A percentile compares a stretch with the other conserved stretches of the same genome.
Conservation (phyloP, 2,888 invertebrate species). For the Andricus curvator region DNA sequence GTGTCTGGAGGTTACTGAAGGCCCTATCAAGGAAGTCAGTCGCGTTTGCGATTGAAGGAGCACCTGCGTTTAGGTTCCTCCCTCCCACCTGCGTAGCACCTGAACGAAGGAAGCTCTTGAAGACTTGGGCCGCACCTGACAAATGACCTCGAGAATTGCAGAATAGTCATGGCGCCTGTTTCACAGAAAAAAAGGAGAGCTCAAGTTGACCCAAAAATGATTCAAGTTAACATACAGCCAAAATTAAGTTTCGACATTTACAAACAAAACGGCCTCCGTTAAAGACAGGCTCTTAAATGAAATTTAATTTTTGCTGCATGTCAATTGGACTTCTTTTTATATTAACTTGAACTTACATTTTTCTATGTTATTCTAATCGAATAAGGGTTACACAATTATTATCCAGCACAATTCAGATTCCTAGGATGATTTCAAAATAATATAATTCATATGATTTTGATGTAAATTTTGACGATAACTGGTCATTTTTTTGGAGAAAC, state of each 20-base stretch:
- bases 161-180: slow-evolving; percentile 22
- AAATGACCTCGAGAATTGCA: slow-evolving; percentile 42
- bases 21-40: slow-evolving; percentile 59
- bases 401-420: neutral
- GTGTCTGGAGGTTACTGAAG: slow-evolving; percentile 36
- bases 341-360: neutral
- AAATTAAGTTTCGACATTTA: neutral
- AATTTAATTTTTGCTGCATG: neutral
- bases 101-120: slow-evolving; percentile 60
- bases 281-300: neutral
- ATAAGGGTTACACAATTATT: no score
- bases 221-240: neutral
- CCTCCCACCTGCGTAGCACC: slow-evolving; percentile 72
- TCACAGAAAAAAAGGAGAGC: neutral
- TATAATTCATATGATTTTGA: neutral
- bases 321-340: neutral
- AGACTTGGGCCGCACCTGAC: slow-evolving; percentile 55
- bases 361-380: no score
- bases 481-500: no score
- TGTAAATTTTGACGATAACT: no score
- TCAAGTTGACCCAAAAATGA: neutral
- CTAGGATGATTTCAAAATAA: neutral
- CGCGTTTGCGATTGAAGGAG: slow-evolving; percentile 59
- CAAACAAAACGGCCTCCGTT: no score
- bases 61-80: slow-evolving; percentile 63